phyloP scores from a whole-genome alignment of 2,797 vertebrate species.

The Onychomys arenicola region DNA sequence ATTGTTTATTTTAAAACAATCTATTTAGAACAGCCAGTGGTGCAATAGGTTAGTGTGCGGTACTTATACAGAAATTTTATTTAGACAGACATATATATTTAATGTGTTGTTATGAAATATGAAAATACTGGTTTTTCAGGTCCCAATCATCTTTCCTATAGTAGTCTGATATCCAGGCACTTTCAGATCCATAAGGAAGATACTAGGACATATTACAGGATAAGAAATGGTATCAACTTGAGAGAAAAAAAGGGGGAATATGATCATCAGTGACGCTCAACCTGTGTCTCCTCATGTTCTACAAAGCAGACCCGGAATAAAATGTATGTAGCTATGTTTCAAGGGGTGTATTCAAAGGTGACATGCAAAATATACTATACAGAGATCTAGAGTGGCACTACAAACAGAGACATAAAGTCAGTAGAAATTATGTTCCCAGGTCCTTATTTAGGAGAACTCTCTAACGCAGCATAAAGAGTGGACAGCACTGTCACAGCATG shows the following conservation, averaged over 20 bases:
- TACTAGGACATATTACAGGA: background rate
- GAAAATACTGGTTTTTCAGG: background rate
- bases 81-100: background rate
- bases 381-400: background rate
- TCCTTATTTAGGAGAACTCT: background rate
- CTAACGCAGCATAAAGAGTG: background rate
- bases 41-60: no score
- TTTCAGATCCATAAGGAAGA: background rate
- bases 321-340: background rate
- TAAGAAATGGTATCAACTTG: background rate
- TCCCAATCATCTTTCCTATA: background rate
- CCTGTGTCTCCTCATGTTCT: background rate
- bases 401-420: background rate
- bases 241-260: no score
- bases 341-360: background rate
- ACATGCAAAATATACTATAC: background rate
- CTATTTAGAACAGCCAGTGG: no score
- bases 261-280: background rate
- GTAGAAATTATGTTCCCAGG: background rate
- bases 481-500: background rate
- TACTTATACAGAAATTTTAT: no score
- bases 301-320: background rate
- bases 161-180: background rate
- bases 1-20: background rate
- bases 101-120: background rate